A percentile compares a stretch with the other conserved stretches of the same genome.
Conservation (phyloP, 2,113 vertebrate species). For the Chaetura pelagica region DNA sequence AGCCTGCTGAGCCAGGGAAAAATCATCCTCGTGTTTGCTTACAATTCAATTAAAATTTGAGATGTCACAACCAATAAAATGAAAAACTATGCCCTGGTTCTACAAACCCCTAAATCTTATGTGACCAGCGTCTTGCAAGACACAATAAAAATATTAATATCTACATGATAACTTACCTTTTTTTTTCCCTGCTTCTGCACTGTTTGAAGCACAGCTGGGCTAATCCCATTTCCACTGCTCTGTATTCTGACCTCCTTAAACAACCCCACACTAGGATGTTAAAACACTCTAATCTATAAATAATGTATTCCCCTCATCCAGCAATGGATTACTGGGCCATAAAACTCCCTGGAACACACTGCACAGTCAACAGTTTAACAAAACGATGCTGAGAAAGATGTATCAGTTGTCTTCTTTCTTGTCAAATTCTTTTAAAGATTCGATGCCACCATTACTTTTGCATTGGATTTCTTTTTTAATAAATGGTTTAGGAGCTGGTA, state of each 20-base stretch:
- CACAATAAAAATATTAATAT: neutral
- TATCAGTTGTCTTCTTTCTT: neutral
- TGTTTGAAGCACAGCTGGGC: neutral
- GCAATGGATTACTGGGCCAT: constrained; percentile 47
- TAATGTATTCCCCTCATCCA: constrained; percentile 60
- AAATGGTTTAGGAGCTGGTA: neutral
- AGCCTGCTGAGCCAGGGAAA: neutral
- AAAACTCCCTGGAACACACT: constrained; percentile 1
- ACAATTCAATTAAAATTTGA: neutral
- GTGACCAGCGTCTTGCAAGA: neutral
- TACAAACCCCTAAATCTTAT: neutral
- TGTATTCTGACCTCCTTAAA: constrained; percentile 37
- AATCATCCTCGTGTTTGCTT: neutral
- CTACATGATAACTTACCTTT: neutral
- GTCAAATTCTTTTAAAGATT: neutral
- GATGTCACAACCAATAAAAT: neutral
- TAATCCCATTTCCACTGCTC: constrained; percentile 20
- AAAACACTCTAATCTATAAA: constrained; percentile 62
- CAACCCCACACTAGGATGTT: constrained; percentile 5
- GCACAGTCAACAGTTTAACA: neutral
- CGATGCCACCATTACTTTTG: rapidly evolving
- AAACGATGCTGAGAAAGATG: neutral
- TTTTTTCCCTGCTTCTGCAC: neutral
- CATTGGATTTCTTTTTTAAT: neutral
- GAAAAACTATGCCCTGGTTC: neutral